Conservation (phyloP, 2,888 invertebrate genomes). For the Lycophotia porphyrea region DNA sequence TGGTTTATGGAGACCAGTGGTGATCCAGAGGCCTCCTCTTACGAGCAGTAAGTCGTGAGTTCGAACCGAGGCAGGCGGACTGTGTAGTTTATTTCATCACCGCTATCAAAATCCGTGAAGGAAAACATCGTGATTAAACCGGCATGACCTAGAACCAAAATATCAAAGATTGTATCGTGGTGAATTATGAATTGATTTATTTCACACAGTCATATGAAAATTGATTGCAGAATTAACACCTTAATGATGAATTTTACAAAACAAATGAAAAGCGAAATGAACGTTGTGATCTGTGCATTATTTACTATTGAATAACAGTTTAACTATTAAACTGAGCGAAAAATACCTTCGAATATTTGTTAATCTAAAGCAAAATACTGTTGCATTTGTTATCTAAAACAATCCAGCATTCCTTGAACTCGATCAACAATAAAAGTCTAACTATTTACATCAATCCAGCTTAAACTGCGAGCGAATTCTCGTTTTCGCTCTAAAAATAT, state of each 20-base stretch:
- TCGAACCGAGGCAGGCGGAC: no score
- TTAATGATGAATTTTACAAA: conserved; percentile 3
- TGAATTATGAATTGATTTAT: no score
- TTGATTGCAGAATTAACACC: neutral
- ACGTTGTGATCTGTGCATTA: neutral
- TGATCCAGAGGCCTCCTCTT: no score
- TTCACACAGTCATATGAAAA: neutral
- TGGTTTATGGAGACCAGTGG: no score
- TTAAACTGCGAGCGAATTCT: conserved; percentile 38
- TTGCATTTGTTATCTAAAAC: conserved; percentile 3
- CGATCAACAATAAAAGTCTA: conserved; percentile 32
- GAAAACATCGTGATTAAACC: no score
- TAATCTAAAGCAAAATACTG: conserved; percentile 6
- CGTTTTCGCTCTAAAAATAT: conserved; percentile 47
- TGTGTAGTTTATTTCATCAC: no score
- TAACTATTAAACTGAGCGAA: conserved; percentile 21
- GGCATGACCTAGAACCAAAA: no score
- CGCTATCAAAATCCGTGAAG: no score
- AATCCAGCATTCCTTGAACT: conserved; percentile 8
- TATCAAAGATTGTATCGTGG: no score
- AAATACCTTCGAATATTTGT: conserved; percentile 6
- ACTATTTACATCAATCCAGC: conserved; percentile 50
- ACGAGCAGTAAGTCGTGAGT: no score
- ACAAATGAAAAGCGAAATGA: neutral
- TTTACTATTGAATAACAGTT: conserved; percentile 28